phyloP scores from a whole-genome alignment of 2,797 vertebrate genomes.

The Ateles fusciceps region DNA sequence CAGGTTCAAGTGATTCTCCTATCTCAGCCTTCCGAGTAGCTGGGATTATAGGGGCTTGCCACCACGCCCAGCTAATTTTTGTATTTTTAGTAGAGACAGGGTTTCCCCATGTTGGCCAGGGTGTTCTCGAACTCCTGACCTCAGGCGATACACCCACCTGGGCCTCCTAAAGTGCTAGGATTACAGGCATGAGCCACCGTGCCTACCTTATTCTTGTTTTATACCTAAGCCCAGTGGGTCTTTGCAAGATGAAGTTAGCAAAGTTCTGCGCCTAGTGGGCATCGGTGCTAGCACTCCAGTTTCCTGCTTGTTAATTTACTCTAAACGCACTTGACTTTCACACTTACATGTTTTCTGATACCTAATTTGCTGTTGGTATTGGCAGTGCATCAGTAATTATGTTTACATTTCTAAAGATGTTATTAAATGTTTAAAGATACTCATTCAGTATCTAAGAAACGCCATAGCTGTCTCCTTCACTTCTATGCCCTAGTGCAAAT shows the following conservation, averaged over 20 bases:
- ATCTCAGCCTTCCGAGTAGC: not conserved
- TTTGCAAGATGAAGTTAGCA: not conserved
- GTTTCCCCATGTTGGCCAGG: not conserved
- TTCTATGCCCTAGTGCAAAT: rapidly evolving
- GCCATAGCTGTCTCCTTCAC: not conserved
- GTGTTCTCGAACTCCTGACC: not conserved
- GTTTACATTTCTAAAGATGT: not conserved
- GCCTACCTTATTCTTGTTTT: not conserved
- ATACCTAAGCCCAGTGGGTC: not conserved
- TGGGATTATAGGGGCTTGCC: not conserved
- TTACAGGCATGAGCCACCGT: not conserved
- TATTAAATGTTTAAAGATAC: not conserved
- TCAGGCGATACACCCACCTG: not conserved
- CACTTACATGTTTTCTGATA: not conserved
- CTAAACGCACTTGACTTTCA: not conserved
- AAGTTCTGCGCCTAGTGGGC: not conserved
- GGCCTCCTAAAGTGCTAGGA: not conserved
- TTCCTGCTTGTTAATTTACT: not conserved
- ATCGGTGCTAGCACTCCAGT: not conserved
- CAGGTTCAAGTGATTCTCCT: not conserved
- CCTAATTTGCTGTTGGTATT: not conserved
- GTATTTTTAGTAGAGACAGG: not conserved
- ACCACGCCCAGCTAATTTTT: not conserved
- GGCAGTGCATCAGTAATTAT: not conserved
- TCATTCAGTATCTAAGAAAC: not conserved